Evolutionary conservation across 2,888 invertebrate genomes (phyloP), one percentile per base, ranked within the genome.

Genomic region (Philhelius pedissequus): DNA sequence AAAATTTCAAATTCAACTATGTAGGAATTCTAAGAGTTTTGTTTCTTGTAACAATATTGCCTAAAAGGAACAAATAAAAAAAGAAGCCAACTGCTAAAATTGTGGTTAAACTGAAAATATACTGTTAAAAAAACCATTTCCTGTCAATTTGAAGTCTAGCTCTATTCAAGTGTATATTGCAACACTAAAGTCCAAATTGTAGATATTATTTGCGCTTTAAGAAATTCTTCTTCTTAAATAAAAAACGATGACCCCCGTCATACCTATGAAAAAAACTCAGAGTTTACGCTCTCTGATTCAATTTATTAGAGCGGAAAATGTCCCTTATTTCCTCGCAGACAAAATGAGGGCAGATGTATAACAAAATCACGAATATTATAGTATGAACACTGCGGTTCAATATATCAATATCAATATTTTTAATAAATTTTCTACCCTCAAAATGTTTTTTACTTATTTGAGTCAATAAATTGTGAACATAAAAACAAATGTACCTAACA

Each of bases 241-340:
- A 64, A 45, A 62, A 54, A 68, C 30, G 38, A 58, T 80, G 70
- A 80, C 66, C 83, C 83, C 56, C 25, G 18, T 5, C 27, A 62
- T 62, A 62, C 15, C 52, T 30, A 70, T 70, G 64, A 77, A 58
- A 40, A 45, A 58, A 75, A 89, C 88, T 88, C n/a, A 8, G 48
- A 89, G 87, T 89, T 89, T 89, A 90, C 89, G 89, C 87, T 90
- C 86, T 88, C 89, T 90, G 90, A 89, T 90, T 90, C 89, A 88
- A 90, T 90, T 89, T 89, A 89, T 89, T 89, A 89, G 89, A 89
- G 89, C 90, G 88, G 89, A 90, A 89, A 89, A 86, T 77, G 77
- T 76, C 64, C 69, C 64, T 77, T 76, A 77, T 81, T 80, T 81
- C 82, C 75, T 84, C 40, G 60, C 76, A 71, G 84, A 76, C 75